Conservation (phyloP, 1,140 invertebrate species). For the Megathymus violae region DNA sequence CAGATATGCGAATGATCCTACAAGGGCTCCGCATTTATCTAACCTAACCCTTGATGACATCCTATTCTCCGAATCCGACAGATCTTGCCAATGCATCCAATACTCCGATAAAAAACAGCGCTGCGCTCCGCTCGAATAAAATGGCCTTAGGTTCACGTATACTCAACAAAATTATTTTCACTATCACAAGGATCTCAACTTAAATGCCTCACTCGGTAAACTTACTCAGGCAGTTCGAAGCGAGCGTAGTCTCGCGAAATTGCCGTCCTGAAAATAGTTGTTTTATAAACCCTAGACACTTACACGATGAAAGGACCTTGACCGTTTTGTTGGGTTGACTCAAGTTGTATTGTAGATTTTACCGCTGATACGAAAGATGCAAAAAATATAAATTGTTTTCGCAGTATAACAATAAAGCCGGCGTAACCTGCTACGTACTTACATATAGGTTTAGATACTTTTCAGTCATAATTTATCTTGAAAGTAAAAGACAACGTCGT, state of each 20-base stretch:
- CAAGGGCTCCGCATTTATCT: no score
- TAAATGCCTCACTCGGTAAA: slow-evolving; percentile 24
- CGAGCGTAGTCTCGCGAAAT: slow-evolving; percentile 23
- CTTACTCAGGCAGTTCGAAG: slow-evolving; percentile 8
- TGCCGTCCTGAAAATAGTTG: slow-evolving; percentile 33
- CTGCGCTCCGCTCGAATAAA: no score
- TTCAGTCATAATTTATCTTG: no score
- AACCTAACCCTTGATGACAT: no score
- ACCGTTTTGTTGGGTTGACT: slow-evolving; percentile 19
- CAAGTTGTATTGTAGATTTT: slow-evolving; percentile 24
- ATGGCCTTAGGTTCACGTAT: not conserved
- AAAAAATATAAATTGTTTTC: not conserved
- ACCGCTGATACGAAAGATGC: slow-evolving; percentile 15
- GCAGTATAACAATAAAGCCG: no score
- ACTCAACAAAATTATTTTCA: slow-evolving; percentile 18
- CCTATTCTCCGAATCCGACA: no score
- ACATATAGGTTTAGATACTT: no score
- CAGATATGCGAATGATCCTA: no score
- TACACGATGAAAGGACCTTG: slow-evolving; percentile 20
- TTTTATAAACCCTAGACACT: slow-evolving; percentile 11
- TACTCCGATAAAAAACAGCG: no score
- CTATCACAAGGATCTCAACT: slow-evolving; percentile 24
- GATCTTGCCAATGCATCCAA: no score
- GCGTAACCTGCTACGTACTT: no score
- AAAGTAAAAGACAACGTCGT: no score